These are phyloP conservation scores for Caradrina kadenii DNA, from an alignment of 2,888 invertebrate species.

Conservation along the genomic window DNA sequence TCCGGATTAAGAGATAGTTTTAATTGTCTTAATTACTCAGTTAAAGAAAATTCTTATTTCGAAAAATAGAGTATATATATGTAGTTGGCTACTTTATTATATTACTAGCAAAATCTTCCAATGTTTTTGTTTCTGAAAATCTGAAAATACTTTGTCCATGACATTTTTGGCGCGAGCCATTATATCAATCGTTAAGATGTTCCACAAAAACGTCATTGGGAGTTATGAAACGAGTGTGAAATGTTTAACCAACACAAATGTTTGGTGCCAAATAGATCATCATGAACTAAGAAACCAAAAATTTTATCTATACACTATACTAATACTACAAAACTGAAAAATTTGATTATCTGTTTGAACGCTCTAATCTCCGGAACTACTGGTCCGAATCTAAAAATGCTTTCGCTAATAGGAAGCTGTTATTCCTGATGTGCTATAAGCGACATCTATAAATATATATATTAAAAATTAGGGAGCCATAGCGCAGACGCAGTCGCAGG, in stretches of 20 bases:
- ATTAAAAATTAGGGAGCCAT: no score
- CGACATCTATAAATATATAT: no score
- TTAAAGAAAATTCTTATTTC: slow-evolving; percentile 1
- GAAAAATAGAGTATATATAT: background rate
- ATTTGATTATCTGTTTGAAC: no score
- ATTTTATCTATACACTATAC: no score
- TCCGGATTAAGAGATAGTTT: slow-evolving; percentile 33
- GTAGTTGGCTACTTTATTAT: background rate
- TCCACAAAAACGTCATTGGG: slow-evolving; percentile 15
- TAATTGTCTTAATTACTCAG: slow-evolving; percentile 7
- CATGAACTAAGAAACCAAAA: background rate
- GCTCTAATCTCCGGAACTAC: no score
- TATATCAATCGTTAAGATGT: slow-evolving; percentile 15
- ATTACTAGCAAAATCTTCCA: background rate
- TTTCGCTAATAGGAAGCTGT: no score
- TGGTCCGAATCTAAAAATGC: no score
- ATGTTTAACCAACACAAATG: background rate
- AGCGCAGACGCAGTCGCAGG: no score
- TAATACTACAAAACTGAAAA: no score
- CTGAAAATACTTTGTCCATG: slow-evolving; percentile 20
- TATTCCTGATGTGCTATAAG: no score
- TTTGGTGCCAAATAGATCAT: background rate
- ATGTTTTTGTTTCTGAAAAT: slow-evolving; percentile 14
- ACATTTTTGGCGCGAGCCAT: slow-evolving; percentile 16
- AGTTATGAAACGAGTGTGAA: slow-evolving; percentile 12